Percentiles rank a stretch among this genome's conserved stretches.
Evolutionary conservation across 2,113 vertebrate genomes (phyloP).

Genomic region (Epinephelus moara): DNA sequence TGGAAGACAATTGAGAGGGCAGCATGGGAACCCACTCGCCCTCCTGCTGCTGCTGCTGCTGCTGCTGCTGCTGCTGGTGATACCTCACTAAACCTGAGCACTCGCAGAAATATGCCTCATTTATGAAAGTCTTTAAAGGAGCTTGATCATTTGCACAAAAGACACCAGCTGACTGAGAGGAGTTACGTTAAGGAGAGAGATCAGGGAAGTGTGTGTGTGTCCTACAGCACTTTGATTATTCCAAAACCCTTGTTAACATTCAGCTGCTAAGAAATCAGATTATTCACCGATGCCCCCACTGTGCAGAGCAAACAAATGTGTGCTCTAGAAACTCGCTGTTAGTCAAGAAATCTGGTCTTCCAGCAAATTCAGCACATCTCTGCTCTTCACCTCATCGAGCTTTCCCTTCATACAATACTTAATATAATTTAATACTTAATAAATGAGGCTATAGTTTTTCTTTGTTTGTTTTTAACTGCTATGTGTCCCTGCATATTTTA

Average conservation of each 20-base stretch:
- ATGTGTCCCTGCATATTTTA: too few species aligned
- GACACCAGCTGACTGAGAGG: neutral
- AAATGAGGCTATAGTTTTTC: too few species aligned
- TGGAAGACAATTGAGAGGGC: slow-evolving; percentile 37
- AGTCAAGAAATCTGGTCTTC: neutral
- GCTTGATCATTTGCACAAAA: neutral
- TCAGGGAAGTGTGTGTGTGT: neutral
- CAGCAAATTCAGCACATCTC: neutral
- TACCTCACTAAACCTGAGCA: neutral
- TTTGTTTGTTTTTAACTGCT: too few species aligned
- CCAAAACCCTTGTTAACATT: neutral
- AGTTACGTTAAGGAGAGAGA: neutral
- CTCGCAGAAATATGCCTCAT: neutral
- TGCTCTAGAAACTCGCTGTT: neutral
- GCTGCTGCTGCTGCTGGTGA: neutral
- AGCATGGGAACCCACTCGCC: neutral
- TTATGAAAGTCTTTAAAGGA: neutral
- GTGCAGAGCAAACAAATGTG: neutral
- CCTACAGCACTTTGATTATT: neutral
- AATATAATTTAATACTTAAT: too few species aligned
- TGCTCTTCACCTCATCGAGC: too few species aligned
- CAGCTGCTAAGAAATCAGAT: neutral
- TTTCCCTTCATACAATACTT: too few species aligned
- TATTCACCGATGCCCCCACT: neutral
- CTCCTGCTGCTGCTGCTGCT: too few species aligned